Percentiles rank a stretch among this genome's conserved stretches.
phyloP scores from a whole-genome alignment of 2,888 invertebrate species.

The Ophion ellenae region DNA sequence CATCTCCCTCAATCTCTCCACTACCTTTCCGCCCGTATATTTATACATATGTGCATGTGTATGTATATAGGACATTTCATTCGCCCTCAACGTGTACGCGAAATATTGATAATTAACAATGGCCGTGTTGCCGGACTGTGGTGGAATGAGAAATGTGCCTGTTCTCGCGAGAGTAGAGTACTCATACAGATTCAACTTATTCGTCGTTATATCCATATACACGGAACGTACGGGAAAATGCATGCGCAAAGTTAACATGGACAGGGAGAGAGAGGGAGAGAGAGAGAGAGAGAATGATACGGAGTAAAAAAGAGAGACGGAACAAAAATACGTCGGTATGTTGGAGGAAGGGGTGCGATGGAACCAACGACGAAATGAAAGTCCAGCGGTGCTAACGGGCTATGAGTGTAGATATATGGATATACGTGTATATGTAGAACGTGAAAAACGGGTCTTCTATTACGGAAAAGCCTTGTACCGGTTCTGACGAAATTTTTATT shows the following conservation, averaged over 20 bases:
- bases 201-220: slow-evolving; percentile 1
- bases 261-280: slow-evolving; percentile 22
- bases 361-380: slow-evolving; percentile 60
- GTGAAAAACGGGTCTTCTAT: slow-evolving; percentile 75
- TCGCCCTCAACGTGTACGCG: slow-evolving; percentile 77
- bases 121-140: slow-evolving; percentile 76
- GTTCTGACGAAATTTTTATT: slow-evolving; percentile 77
- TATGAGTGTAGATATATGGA: slow-evolving; percentile 10
- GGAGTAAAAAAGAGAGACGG: slow-evolving; percentile 42
- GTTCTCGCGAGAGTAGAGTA: slow-evolving; percentile 50
- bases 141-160: slow-evolving; percentile 65
- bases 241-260: slow-evolving; percentile 54
- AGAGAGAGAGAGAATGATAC: neutral
- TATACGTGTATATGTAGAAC: slow-evolving; percentile 3
- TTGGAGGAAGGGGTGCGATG: slow-evolving; percentile 9
- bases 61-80: slow-evolving; percentile 69
- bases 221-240: slow-evolving; percentile 48
- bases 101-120: slow-evolving; percentile 84
- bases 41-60: neutral
- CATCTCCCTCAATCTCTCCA: slow-evolving; percentile 30
- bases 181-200: slow-evolving; percentile 49
- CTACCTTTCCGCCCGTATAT: slow-evolving; percentile 3
- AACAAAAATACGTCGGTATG: slow-evolving; percentile 15
- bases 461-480: slow-evolving; percentile 77
- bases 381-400: slow-evolving; percentile 46